Evolutionary conservation across 2,888 invertebrate species (phyloP), one percentile per base, ranked within the genome.

Genomic region (Cenopis cana): DNA sequence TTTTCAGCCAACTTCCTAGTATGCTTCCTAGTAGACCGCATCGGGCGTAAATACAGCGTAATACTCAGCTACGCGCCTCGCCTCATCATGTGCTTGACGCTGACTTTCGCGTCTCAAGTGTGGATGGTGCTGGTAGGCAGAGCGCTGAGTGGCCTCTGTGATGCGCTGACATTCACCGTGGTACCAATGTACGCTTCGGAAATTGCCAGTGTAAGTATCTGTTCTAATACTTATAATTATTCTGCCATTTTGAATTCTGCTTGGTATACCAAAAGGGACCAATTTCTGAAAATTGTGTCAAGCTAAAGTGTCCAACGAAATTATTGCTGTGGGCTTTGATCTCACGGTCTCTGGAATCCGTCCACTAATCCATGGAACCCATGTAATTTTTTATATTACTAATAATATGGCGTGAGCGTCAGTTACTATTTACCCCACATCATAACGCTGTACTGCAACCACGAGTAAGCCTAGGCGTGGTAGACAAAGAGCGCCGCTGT

Each of bases 51-150:
- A 69, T 74, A 79, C 62, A 84, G 82, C 17, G 75, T 90, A 0
- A 74, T 90, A 0, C 17, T 89, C 8, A 73, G 80, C 0, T 78
- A 78, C 2, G 9, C 89, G 0, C 90, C 89, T 0, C 87, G 84
- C 55, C 57, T 89, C 0, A 73, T 76, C 0, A 79, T 80, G 1
- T 81, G 83, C 0, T 68, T 86, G 0, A 5, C 82, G 0, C 81
- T 74, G 20, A 54, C 67, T 14, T 73, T 73, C 33, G 74, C 77
- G 17, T 76, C 59, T 1, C 78, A 85, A 9, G 78, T 86, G 0
- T 82, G 86, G 76, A 73, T 67, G 65, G 36, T 57, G 14, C n/a
- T 57, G 17, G 24, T 57, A 0, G 65, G 55, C 29, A 41, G 55
- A 11, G 65, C 65, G n/a, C 29, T 55, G 12, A 46, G 46, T 12